Evolutionary conservation across 2,888 invertebrate genomes (phyloP).

Genomic region (Blomia tropicalis): DNA sequence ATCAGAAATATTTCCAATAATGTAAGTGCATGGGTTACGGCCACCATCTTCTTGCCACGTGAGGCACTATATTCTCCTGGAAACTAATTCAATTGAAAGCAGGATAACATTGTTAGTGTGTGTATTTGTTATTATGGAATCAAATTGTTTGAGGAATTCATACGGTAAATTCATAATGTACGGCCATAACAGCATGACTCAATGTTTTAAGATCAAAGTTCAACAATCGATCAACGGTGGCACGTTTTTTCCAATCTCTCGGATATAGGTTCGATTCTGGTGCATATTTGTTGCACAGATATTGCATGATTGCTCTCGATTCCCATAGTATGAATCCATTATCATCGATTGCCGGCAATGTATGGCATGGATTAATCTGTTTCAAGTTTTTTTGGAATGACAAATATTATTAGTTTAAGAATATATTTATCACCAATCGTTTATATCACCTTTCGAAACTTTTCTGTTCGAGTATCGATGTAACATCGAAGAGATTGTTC

Average conservation of each 20-base stretch:
- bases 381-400: too few species aligned
- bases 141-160: slow-evolving; percentile 46
- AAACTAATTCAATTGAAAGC: slow-evolving; percentile 42
- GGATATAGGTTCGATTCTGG: slow-evolving; percentile 57
- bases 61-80: slow-evolving; percentile 18
- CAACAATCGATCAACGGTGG: slow-evolving; percentile 51
- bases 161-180: slow-evolving; percentile 23
- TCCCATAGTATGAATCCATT: slow-evolving; percentile 59
- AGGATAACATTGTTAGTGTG: not conserved
- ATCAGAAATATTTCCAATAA: slow-evolving; percentile 20
- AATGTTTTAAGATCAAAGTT: slow-evolving; percentile 35
- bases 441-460: slow-evolving; percentile 11
- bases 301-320: slow-evolving; percentile 55
- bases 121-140: slow-evolving; percentile 30
- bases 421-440: not conserved
- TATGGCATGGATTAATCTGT: slow-evolving; percentile 48
- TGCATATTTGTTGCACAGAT: slow-evolving; percentile 60
- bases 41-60: slow-evolving; percentile 17
- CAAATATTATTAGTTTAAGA: not conserved
- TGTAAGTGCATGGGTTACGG: slow-evolving; percentile 16
- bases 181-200: slow-evolving; percentile 20
- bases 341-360: slow-evolving; percentile 63
- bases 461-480: slow-evolving; percentile 10
- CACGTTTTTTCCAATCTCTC: slow-evolving; percentile 50
- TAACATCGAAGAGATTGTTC: slow-evolving; percentile 14